Evolutionary conservation across 2,797 vertebrate genomes (phyloP).

Genomic region (Todus mexicanus): DNA sequence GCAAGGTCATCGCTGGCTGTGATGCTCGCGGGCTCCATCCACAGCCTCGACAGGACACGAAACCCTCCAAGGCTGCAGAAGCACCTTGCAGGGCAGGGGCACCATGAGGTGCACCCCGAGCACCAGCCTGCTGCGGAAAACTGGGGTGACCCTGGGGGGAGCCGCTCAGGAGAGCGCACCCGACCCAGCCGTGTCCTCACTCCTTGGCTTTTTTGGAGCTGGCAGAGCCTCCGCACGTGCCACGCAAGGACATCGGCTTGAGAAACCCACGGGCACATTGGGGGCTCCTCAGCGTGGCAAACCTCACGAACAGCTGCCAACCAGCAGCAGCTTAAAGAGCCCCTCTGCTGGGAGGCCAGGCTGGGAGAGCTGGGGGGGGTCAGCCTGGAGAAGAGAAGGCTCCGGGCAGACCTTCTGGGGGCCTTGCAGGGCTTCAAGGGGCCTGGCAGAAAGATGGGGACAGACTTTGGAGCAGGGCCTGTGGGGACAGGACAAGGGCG

Average conservation of each 20-base stretch:
- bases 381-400: too few relatives aligned
- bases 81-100: neutral
- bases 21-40: neutral
- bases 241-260: neutral
- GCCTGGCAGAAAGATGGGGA: too few relatives aligned
- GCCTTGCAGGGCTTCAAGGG: too few relatives aligned
- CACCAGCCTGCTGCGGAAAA: neutral
- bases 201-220: neutral
- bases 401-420: too few relatives aligned
- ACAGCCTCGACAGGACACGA: fast-evolving
- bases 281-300: neutral
- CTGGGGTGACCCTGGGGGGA: fast-evolving
- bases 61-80: neutral
- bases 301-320: neutral
- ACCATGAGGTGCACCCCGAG: fast-evolving
- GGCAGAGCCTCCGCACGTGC: neutral
- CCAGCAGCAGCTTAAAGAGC: neutral
- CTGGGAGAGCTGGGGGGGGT: too few relatives aligned
- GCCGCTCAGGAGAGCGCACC: too few relatives aligned
- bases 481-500: too few relatives aligned
- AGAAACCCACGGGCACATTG: neutral
- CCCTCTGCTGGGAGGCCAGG: too few relatives aligned
- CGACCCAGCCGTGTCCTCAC: fast-evolving
- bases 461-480: too few relatives aligned
- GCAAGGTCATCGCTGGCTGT: fast-evolving